Evolutionary conservation across 2,888 invertebrate species (phyloP).

Genomic region (Megamerina dolium): DNA sequence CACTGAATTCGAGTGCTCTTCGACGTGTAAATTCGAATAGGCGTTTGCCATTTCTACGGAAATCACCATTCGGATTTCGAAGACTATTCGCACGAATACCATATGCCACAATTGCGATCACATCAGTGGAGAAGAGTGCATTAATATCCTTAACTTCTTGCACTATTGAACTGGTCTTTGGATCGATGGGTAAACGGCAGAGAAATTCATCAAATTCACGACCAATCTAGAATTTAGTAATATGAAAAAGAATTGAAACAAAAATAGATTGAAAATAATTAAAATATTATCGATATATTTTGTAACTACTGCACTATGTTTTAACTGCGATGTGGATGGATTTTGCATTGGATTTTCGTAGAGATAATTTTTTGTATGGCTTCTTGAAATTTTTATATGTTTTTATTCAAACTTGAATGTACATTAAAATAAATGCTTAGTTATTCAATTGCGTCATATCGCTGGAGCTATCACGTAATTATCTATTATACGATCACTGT

Average conservation of each 20-base stretch:
- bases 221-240: constrained; percentile 13
- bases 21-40: constrained; percentile 21
- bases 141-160: constrained; percentile 25
- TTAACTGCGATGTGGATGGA: no score
- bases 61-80: constrained; percentile 27
- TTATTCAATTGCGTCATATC: no score
- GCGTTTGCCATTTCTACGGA: constrained; percentile 23
- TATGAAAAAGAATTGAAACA: background rate
- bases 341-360: no score
- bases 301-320: no score
- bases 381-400: no score
- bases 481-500: no score
- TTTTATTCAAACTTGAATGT: no score
- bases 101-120: constrained; percentile 29
- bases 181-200: constrained; percentile 10
- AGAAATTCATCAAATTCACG: constrained; percentile 19
- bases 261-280: background rate
- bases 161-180: constrained; percentile 1
- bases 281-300: background rate
- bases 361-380: no score
- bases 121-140: constrained; percentile 28
- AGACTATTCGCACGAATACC: constrained; percentile 29
- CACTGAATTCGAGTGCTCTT: constrained; percentile 22
- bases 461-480: no score
- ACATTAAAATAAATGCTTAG: no score